Conservation (phyloP, 30 jellyfish, hydroid and myxozoan genomes). For the Aurelia sp. region DNA sequence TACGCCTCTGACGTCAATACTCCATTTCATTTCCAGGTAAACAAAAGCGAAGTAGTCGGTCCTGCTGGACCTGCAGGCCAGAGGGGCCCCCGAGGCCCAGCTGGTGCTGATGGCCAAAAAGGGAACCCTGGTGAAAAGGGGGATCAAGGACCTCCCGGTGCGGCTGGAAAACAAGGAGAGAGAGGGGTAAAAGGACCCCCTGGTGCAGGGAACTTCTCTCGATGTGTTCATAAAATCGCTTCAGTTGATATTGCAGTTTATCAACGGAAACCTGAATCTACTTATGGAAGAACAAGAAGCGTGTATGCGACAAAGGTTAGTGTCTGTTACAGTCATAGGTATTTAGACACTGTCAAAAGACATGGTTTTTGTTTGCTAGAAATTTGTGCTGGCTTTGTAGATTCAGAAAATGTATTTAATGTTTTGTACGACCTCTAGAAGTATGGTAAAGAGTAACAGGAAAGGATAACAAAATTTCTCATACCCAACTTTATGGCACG, state of each 20-base stretch:
- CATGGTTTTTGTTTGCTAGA: too few relatives aligned
- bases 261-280: neutral
- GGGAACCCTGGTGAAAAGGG: constrained; percentile 49
- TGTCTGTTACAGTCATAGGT: neutral
- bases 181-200: constrained; percentile 45
- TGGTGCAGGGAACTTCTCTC: constrained; percentile 62
- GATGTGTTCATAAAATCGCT: constrained; percentile 8
- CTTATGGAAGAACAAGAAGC: constrained; percentile 38
- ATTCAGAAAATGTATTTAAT: too few relatives aligned
- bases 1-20: too few relatives aligned
- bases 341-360: too few relatives aligned
- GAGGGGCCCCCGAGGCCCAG: constrained; percentile 50
- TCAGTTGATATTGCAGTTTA: neutral
- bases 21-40: constrained; percentile 18
- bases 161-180: constrained; percentile 60
- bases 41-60: constrained; percentile 52
- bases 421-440: too few relatives aligned
- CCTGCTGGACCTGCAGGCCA: constrained; percentile 69
- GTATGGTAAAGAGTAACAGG: too few relatives aligned
- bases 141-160: constrained; percentile 54
- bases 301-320: constrained; percentile 42
- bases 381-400: too few relatives aligned
- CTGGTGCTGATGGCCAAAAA: constrained; percentile 28
- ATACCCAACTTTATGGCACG: too few relatives aligned
- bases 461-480: too few relatives aligned